phyloP scores from a whole-genome alignment of 1,140 invertebrate genomes.

The Zaprionus ornatus region DNA sequence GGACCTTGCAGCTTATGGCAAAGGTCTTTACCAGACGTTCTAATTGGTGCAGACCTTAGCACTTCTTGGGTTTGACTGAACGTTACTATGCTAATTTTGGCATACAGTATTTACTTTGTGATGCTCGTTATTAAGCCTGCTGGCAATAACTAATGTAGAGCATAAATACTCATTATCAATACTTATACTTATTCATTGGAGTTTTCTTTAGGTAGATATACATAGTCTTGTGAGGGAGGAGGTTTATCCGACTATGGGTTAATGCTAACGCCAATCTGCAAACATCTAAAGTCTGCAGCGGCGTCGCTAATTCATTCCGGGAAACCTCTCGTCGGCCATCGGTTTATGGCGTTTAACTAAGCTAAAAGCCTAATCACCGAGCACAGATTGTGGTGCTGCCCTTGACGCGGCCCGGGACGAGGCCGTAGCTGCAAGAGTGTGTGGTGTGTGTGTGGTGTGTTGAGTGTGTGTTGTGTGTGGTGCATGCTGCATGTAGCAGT shows the following conservation, averaged over 20 bases:
- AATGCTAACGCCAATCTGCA: background rate
- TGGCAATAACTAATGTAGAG: no score
- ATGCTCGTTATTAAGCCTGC: no score
- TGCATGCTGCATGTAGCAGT: conserved; percentile 14
- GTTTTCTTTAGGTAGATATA: background rate
- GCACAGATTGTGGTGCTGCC: conserved; percentile 51
- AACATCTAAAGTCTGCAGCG: background rate
- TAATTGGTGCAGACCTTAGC: no score
- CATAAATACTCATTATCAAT: no score
- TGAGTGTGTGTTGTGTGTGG: background rate
- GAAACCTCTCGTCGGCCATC: conserved; percentile 38
- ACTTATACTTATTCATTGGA: background rate
- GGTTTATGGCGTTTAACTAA: conserved; percentile 52
- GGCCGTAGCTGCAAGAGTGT: conserved; percentile 1
- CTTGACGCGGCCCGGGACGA: conserved; percentile 51
- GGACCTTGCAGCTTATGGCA: no score
- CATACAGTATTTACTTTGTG: no score
- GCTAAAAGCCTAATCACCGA: conserved; percentile 51
- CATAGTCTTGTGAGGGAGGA: background rate
- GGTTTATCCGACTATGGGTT: background rate
- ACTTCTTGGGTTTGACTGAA: no score
- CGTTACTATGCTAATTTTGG: no score
- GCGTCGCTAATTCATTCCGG: conserved; percentile 52
- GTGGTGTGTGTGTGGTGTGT: background rate
- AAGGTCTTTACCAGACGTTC: no score